These are phyloP conservation scores for Drosophila gaucha DNA, from an alignment of 2,888 invertebrate species.

Conservation along the genomic window DNA sequence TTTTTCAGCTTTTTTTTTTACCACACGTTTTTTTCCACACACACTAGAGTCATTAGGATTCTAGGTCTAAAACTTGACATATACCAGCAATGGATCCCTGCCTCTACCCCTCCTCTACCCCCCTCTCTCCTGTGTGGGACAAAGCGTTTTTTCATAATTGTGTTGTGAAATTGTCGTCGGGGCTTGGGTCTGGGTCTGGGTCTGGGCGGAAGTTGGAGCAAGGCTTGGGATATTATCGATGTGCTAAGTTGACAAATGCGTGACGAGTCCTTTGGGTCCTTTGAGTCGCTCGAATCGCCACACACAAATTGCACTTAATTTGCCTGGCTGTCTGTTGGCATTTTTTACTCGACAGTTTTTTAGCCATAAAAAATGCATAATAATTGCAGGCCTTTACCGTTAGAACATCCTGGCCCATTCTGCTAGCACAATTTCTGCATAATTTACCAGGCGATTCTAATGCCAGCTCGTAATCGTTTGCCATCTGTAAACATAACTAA, in stretches of 20 bases:
- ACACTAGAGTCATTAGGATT: conserved; percentile 33
- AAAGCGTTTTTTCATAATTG: conserved; percentile 69
- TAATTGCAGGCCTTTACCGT: conserved; percentile 35
- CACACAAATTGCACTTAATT: conserved; percentile 58
- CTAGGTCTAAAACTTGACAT: conserved; percentile 1
- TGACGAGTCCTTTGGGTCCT: conserved; percentile 11
- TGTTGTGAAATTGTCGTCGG: conserved; percentile 47
- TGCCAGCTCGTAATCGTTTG: conserved; percentile 4
- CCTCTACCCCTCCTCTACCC: background rate
- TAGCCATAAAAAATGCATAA: conserved; percentile 72
- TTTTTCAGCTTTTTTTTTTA: conserved; percentile 18
- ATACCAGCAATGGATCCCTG: background rate
- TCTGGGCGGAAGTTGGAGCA: too few species aligned
- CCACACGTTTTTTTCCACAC: conserved; percentile 25
- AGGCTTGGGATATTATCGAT: conserved; percentile 61
- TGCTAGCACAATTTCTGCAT: conserved; percentile 1
- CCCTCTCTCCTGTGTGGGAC: background rate
- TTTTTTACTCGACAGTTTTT: conserved; percentile 52
- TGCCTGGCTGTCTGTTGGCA: conserved; percentile 38
- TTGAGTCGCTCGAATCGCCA: background rate
- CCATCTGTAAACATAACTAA: background rate
- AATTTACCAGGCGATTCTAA: background rate
- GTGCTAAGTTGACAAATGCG: conserved; percentile 75
- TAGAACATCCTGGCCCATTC: conserved; percentile 14
- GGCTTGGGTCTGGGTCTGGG: background rate